Conservation (phyloP, 2,888 invertebrate species). For the Scaptomyza cyrtandrae region DNA sequence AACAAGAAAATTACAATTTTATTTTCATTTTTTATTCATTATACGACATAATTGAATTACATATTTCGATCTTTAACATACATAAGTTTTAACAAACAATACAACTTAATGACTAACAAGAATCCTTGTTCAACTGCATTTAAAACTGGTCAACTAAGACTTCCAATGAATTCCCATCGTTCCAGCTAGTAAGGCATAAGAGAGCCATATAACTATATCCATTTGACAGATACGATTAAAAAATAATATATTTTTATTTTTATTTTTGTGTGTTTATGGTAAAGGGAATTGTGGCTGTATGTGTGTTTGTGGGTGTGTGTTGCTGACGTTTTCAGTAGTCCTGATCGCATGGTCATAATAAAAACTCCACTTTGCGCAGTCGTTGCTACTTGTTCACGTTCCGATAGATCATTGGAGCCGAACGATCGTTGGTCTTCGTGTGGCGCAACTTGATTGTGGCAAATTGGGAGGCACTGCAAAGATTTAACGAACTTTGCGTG, state of each 20-base stretch:
- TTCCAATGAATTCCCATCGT: slow-evolving; percentile 17
- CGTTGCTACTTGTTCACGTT: slow-evolving; percentile 81
- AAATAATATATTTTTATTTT: slow-evolving; percentile 5
- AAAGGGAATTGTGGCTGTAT: slow-evolving; percentile 8
- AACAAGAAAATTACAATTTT: neutral
- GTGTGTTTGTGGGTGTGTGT: slow-evolving; percentile 8
- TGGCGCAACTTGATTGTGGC: slow-evolving; percentile 95
- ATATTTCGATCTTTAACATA: slow-evolving; percentile 66
- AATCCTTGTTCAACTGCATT: slow-evolving; percentile 56
- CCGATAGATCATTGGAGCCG: slow-evolving; percentile 89
- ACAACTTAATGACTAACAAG: slow-evolving; percentile 76
- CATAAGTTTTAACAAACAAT: slow-evolving; percentile 70
- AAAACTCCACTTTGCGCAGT: slow-evolving; percentile 75
- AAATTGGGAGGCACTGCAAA: slow-evolving; percentile 92
- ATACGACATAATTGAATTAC: slow-evolving; percentile 59
- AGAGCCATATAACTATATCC: slow-evolving; percentile 22
- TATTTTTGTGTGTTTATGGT: slow-evolving; percentile 10
- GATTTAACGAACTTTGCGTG: slow-evolving; percentile 47
- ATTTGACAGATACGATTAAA: slow-evolving; percentile 21
- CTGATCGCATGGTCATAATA: slow-evolving; percentile 50
- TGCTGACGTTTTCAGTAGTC: slow-evolving; percentile 39
- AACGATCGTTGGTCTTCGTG: slow-evolving; percentile 94
- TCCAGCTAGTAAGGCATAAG: slow-evolving; percentile 28
- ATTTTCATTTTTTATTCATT: slow-evolving; percentile 37
- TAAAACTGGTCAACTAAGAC: slow-evolving; percentile 47